Evolutionary conservation across 2,797 vertebrate species (phyloP), one percentile per base, ranked within the genome.

Genomic region (Rachycentron canadum): DNA sequence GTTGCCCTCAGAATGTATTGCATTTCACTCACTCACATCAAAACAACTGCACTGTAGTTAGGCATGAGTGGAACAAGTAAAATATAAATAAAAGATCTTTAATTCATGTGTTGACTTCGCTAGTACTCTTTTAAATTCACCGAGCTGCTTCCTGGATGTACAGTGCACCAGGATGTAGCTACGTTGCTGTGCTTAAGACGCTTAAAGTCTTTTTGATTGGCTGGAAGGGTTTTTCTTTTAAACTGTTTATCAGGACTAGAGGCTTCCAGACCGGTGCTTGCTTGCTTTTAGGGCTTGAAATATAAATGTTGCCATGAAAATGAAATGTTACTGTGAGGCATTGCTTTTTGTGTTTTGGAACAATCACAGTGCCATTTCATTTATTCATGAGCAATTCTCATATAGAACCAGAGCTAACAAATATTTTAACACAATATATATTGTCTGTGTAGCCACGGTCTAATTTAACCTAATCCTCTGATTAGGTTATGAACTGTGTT

Each of bases 51-150:
- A 21, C 40, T 28, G 53, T n/a, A 21, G 55, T 14, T 56, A 30
- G 25, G 16, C 34, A 45, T 40, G 62, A 62, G 16, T 43, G 26
- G 17, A 69, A 26, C 1, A 13, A 72, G 66, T 52, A 10, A 78
- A 72, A 53, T 14, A 47, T 43, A 26, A 74, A 56, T 70, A n/a
- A 61, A 80, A 47, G 1, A 62, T 79, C 30, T 55, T 63, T 23
- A 45, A 79, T 78, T 75, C 21, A 74, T 73, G 59, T 70, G 60
- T 50, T 69, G 69, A 28, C 59, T 32, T 12, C 6, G 5, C 26
- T 5, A 11, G 30, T 4, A 25, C 60, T 75, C n/a, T 49, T 80
- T 21, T 63, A 34, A 60, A 61, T 56, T 43, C 72, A 63, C 38
- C 14, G 0, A 34, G 64, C 26, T 25, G 23, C 40, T 19, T 73